Percentiles rank a stretch among this genome's conserved stretches.
These are phyloP conservation scores for Epizoanthus rinbou DNA, from an alignment of 92 coral and sea anemone genomes.

Conservation along the genomic window DNA sequence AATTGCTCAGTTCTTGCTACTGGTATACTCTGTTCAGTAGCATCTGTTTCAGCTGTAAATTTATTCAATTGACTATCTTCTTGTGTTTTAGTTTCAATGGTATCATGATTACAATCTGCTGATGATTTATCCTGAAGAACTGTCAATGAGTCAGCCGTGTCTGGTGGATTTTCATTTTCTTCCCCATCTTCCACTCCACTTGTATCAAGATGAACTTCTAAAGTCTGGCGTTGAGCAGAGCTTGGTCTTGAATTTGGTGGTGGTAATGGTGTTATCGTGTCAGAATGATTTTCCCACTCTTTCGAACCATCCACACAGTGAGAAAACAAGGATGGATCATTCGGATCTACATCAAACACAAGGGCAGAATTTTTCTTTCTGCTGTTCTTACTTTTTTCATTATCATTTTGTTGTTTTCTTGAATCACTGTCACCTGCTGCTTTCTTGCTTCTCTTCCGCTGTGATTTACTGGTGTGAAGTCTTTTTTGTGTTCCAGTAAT, in stretches of 20 bases:
- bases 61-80: background rate
- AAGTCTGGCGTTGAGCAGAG: constrained; percentile 40
- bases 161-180: constrained; percentile 18
- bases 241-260: constrained; percentile 87
- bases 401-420: background rate
- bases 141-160: constrained; percentile 23
- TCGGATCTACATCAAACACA: constrained; percentile 82
- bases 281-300: constrained; percentile 38
- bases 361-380: constrained; percentile 49
- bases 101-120: background rate
- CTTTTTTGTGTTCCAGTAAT: constrained; percentile 47
- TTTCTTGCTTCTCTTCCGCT: constrained; percentile 15
- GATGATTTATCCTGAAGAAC: background rate
- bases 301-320: constrained; percentile 46
- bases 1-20: constrained; percentile 48
- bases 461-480: constrained; percentile 49
- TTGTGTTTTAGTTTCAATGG: constrained; percentile 13
- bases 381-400: constrained; percentile 16
- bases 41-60: background rate
- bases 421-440: background rate
- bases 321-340: constrained; percentile 73
- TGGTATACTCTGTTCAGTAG: background rate
- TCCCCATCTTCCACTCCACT: background rate
- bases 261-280: constrained; percentile 62
- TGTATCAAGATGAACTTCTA: constrained; percentile 30